These are phyloP conservation scores for Dasyurus viverrinus DNA, from an alignment of 2,113 vertebrate species.

Conservation along the genomic window DNA sequence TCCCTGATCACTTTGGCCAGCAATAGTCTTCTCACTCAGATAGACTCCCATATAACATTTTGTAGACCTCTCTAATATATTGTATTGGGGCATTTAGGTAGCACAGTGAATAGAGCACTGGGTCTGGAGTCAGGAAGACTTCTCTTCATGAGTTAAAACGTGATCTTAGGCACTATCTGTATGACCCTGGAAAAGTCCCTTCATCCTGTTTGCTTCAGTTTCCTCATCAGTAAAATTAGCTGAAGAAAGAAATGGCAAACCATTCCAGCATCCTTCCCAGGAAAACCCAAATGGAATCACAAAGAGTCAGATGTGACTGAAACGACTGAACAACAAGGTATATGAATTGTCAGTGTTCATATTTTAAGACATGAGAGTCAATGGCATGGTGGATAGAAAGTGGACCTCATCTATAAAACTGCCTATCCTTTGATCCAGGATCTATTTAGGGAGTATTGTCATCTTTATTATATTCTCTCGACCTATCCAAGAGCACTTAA, in stretches of 20 bases:
- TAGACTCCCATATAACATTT: background rate
- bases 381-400: background rate
- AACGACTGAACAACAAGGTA: background rate
- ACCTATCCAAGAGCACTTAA: no score
- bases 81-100: background rate
- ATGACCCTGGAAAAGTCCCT: background rate
- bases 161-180: background rate
- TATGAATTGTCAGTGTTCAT: background rate
- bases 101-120: background rate
- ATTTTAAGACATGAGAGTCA: background rate
- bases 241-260: background rate
- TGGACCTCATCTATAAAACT: background rate
- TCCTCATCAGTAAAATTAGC: background rate
- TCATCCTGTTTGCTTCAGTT: background rate
- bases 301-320: no score
- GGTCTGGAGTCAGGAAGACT: background rate
- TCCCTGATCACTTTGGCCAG: background rate
- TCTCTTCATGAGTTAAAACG: background rate
- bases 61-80: background rate
- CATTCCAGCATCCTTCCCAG: background rate
- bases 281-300: background rate
- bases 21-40: background rate
- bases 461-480: no score
- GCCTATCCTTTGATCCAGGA: no score
- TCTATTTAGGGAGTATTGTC: no score